These are phyloP conservation scores for Pristionchus japonicus DNA, from an alignment of 2,888 invertebrate species.

Conservation along the genomic window DNA sequence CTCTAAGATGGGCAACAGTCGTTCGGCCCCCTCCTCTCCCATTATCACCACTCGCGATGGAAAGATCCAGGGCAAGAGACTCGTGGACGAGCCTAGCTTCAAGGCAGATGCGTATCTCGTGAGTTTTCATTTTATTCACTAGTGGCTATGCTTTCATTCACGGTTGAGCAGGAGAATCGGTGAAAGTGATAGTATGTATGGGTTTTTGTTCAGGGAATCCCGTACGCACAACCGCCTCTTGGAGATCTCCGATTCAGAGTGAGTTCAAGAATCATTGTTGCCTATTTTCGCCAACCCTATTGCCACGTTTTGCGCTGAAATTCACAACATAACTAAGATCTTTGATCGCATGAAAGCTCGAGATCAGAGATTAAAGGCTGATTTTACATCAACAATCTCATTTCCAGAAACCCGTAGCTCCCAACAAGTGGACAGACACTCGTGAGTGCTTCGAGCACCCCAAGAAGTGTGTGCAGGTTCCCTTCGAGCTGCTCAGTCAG, in stretches of 20 bases:
- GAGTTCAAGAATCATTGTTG: not conserved
- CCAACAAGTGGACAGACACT: conserved; percentile 27
- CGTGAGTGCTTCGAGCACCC: conserved; percentile 30
- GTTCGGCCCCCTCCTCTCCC: not conserved
- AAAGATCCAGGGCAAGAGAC: conserved; percentile 15
- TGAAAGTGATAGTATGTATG: not conserved
- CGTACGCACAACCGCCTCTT: not conserved
- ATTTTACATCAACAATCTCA: not conserved
- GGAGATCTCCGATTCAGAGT: conserved; percentile 7
- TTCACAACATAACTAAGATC: no score
- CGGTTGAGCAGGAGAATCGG: no score
- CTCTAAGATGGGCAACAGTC: not conserved
- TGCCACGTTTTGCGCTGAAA: no score
- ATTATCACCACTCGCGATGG: not conserved
- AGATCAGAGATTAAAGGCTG: not conserved
- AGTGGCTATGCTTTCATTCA: no score
- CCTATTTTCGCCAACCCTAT: no score
- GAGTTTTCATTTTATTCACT: no score
- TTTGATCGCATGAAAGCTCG: not conserved
- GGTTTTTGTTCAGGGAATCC: not conserved
- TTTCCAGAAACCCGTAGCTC: conserved; percentile 10
- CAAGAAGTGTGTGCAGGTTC: conserved; percentile 5
- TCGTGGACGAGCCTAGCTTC: not conserved
- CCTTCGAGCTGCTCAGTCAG: conserved; percentile 21
- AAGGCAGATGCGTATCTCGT: conserved; percentile 31